These are phyloP conservation scores for Listronotus oregonensis DNA, from an alignment of 1,140 invertebrate genomes.

Conservation along the genomic window DNA sequence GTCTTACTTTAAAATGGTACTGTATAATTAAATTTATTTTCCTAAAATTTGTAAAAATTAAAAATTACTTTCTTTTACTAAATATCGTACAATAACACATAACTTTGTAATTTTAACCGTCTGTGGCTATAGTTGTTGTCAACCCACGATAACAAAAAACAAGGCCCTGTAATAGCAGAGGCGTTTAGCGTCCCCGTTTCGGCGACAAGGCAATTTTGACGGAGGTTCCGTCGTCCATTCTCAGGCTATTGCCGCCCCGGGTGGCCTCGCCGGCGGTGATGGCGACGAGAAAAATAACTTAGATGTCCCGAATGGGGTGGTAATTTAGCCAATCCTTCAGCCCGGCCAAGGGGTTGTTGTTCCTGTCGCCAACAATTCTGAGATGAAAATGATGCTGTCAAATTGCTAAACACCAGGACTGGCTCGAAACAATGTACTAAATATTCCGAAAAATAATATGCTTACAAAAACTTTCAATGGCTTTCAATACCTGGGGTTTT, in stretches of 20 bases:
- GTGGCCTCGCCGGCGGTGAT: constrained; percentile 24
- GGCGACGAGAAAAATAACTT: constrained; percentile 33
- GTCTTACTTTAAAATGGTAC: no score
- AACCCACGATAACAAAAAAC: not conserved
- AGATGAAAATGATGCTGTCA: constrained; percentile 10
- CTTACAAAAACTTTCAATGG: no score
- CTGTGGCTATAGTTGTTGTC: no score
- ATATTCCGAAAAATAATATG: no score
- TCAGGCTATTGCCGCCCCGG: constrained; percentile 25
- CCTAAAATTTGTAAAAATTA: no score
- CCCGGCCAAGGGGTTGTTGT: constrained; percentile 17
- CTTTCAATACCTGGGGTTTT: no score
- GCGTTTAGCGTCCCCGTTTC: constrained; percentile 9
- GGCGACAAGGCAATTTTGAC: constrained; percentile 11
- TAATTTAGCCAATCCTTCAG: constrained; percentile 25
- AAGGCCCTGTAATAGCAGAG: constrained; percentile 1
- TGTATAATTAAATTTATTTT: no score
- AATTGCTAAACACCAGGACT: not conserved
- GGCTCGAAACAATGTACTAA: no score
- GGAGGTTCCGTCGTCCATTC: constrained; percentile 10
- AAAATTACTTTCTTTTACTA: no score
- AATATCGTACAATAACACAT: no score
- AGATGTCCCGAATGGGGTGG: constrained; percentile 14
- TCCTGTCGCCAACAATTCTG: not conserved
- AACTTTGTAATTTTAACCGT: no score